Conservation (phyloP, 2,113 vertebrate species). For the Corynorhinus townsendii region DNA sequence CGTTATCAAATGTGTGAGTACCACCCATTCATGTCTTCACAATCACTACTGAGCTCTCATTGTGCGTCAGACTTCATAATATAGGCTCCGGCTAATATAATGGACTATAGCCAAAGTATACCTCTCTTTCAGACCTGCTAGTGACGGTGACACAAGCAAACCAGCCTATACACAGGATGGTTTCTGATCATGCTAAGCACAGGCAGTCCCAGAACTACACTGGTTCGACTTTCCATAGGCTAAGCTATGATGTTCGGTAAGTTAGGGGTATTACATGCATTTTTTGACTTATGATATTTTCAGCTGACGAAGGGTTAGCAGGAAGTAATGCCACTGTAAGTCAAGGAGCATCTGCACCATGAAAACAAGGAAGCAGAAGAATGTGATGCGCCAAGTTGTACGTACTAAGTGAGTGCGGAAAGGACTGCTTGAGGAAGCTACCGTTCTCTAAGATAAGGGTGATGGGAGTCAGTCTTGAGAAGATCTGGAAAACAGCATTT, state of each 20-base stretch:
- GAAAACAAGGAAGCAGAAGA: neutral
- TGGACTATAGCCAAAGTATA: neutral
- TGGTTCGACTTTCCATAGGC: neutral
- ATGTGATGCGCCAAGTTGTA: neutral
- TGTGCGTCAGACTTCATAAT: neutral
- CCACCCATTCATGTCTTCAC: neutral
- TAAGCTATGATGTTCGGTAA: neutral
- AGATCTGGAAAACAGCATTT: neutral
- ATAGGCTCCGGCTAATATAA: neutral
- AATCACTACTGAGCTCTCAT: neutral
- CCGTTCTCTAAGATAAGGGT: neutral
- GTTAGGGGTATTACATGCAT: neutral
- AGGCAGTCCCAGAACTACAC: neutral
- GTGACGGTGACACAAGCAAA: neutral
- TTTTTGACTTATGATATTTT: neutral
- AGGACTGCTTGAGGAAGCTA: neutral
- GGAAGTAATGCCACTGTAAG: neutral
- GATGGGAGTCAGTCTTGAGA: neutral
- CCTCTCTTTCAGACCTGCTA: neutral
- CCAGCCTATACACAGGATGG: neutral
- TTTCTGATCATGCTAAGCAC: neutral
- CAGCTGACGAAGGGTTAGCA: neutral
- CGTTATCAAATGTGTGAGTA: neutral
- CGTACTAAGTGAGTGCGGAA: neutral
- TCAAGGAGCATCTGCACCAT: neutral